Evolutionary conservation across 2,797 vertebrate genomes (phyloP), one percentile per base, ranked within the genome.

Genomic region (Dendrocincla fuliginosa): DNA sequence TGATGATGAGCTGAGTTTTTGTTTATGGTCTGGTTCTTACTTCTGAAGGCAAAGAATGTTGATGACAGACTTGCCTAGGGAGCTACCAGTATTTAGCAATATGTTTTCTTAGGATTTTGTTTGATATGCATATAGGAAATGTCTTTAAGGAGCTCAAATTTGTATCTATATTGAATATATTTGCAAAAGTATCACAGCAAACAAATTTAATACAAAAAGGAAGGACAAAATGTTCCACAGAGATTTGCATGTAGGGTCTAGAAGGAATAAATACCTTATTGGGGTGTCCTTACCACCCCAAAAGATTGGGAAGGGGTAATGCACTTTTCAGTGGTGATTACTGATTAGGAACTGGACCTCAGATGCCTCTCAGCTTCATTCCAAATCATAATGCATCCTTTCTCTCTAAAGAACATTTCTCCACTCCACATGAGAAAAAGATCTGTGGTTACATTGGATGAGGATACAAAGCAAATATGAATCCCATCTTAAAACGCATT

Each of bases 1-100:
- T 81, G 68, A 32, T 92, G 63, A 90, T 87, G 61, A 76, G 61
- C n/a, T 90, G 53, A 91, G 50, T 88, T 64, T 79, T 46, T 63
- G 16, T 86, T 93, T 93, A 64, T 89, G 39, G 39, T 77, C 63
- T 91, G 49, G 20, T 59, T 90, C 78, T 68, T 82, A 90, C 75
- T 73, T 92, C 68, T 56, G 65, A 46, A 90, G 69, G 61, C 71
- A 89, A 32, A 52, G 15, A 89, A 28, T 63, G 28, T 10, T 37
- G 37, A 57, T 57, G 30, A 57, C 42, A 92, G 42, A 37, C 15
- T 18, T 49, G 33, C 47, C 49, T 53, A 32, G 32, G 79, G 47
- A 87, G 16, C 27, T 83, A 19, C 10, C 30, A 56, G 20, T 77
- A 67, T 55, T 65, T 64, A 57, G 17, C 42, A 85, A 11, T 3